These are phyloP conservation scores for Dipus sagitta DNA, from an alignment of 2,797 vertebrate genomes.

Conservation along the genomic window DNA sequence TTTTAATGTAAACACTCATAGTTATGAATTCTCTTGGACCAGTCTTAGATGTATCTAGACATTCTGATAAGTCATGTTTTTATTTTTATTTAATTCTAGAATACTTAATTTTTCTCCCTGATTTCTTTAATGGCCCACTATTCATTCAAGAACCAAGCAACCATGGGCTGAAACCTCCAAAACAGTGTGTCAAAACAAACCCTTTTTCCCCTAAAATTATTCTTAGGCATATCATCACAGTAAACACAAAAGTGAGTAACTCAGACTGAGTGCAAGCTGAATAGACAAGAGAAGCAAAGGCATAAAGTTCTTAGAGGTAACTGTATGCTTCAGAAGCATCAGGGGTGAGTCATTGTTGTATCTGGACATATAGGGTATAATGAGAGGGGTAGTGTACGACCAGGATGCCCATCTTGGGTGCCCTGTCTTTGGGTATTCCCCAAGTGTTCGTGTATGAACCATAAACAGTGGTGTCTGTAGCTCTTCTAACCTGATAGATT, in stretches of 20 bases:
- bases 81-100: too few species aligned
- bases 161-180: not conserved
- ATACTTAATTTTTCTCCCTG: too few species aligned
- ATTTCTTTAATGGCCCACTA: too few species aligned
- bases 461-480: not conserved
- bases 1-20: too few species aligned
- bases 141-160: not conserved
- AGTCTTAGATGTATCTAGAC: too few species aligned
- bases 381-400: not conserved
- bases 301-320: not conserved
- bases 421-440: not conserved
- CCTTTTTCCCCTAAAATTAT: not conserved
- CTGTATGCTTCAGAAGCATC: not conserved
- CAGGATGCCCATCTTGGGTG: not conserved
- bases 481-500: not conserved
- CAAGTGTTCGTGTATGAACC: not conserved
- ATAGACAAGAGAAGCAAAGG: conserved; percentile 14
- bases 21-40: too few species aligned
- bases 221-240: not conserved
- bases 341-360: not conserved
- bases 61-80: too few species aligned
- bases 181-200: too few species aligned
- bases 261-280: not conserved
- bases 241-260: not conserved
- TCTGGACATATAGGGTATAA: not conserved